Evolutionary conservation across 53 echinoderm and acorn worm genomes (phyloP), one percentile per base, ranked within the genome.

Genomic region (Pentamera pediparva): DNA sequence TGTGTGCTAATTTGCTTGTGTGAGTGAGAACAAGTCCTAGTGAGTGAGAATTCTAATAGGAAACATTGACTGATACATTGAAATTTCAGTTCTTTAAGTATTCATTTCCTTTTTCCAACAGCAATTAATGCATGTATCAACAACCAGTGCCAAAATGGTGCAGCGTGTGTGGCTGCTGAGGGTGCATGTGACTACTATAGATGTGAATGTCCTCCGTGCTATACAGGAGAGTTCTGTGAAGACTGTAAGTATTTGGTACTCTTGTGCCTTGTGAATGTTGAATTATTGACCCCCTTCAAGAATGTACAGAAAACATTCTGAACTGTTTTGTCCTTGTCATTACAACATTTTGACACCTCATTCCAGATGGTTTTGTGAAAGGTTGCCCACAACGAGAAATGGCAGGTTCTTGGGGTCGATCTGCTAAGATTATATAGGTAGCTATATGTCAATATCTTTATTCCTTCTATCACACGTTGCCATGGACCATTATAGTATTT

Each of bases 211-310:
- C 80, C 81, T 0, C 60, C 71, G 6, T 95, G 96, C 61, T 90
- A 59, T 61, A 85, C 90, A 4, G 96, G 96, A 65, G 65, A 82
- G n/a, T 80, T 74, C 69, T 95, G 96, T 56, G 78, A 95, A 56
- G 69, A 56, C 17, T 64, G 96, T 95, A 73, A 88, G 96, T 87
- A 65, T 19, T 18, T 20, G 56, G 47, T 45, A n/a, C n/a, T n/a
- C n/a, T n/a, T n/a, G n/a, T n/a, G n/a, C n/a, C n/a, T n/a, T n/a
- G n/a, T n/a, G n/a, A n/a, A n/a, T n/a, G n/a, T n/a, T n/a, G n/a
- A n/a, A n/a, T n/a, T n/a, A n/a, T n/a, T n/a, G n/a, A n/a, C n/a
- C n/a, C n/a, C n/a, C n/a, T n/a, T n/a, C n/a, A n/a, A n/a, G n/a
- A n/a, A n/a, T n/a, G n/a, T n/a, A n/a, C n/a, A n/a, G n/a, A n/a